Conservation (phyloP, 2,797 vertebrate species). For the Silurus lanzhouensis region DNA sequence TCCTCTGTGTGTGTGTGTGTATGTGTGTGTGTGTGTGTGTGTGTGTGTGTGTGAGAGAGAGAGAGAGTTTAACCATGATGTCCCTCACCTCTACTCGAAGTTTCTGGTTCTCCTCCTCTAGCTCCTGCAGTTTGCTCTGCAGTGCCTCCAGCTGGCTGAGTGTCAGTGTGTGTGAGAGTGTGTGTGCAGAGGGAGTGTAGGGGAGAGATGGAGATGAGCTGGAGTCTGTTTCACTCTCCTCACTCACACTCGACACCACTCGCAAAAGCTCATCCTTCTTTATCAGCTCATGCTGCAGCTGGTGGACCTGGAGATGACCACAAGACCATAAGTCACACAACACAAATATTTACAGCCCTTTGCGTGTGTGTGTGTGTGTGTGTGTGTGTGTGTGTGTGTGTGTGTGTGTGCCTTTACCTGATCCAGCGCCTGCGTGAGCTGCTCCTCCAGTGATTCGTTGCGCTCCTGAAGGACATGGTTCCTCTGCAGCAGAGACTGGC, state of each 20-base stretch:
- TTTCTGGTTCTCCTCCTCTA: constrained; percentile 92
- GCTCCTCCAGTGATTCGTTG: constrained; percentile 91
- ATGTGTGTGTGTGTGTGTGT: neutral
- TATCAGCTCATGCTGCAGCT: constrained; percentile 91
- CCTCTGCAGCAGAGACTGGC: constrained; percentile 92
- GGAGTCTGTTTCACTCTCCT: constrained; percentile 94
- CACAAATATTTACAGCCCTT: neutral
- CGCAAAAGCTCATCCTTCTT: constrained; percentile 96
- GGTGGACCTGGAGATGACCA: constrained; percentile 81
- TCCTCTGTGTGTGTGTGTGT: constrained; percentile 2
- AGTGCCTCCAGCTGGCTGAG: constrained; percentile 88
- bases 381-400: neutral
- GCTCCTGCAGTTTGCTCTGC: constrained; percentile 87
- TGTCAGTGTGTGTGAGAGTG: constrained; percentile 67
- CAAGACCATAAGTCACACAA: neutral
- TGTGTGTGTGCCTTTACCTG: constrained; percentile 72
- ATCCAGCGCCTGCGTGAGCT: constrained; percentile 88
- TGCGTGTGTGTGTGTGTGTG: too few species aligned
- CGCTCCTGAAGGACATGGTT: constrained; percentile 90
- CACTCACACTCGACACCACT: constrained; percentile 89
- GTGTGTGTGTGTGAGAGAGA: neutral
- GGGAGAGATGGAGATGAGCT: constrained; percentile 85
- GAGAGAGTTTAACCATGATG: neutral
- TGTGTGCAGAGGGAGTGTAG: constrained; percentile 63
- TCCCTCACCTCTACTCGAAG: constrained; percentile 85